A percentile compares a stretch with the other conserved stretches of the same genome.
Conservation (phyloP, 37 sponge, comb jelly and placozoan genomes). For the Hormiphora californensis region DNA sequence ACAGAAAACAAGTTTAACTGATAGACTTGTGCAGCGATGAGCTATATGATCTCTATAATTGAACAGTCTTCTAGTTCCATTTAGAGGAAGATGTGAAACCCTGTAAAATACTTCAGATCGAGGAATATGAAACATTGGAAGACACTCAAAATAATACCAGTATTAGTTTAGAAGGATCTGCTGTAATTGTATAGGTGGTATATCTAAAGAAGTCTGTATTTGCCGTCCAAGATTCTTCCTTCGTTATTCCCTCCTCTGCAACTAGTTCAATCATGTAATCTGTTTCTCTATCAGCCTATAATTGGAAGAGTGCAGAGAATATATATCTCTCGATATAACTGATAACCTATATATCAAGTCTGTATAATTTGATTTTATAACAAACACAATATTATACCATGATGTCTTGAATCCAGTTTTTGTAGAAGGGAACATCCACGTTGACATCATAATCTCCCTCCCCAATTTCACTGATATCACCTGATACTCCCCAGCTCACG, state of each 20-base stretch:
- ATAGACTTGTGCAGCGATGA: no score
- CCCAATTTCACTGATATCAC: background rate
- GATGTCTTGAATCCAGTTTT: background rate
- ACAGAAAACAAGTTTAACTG: no score
- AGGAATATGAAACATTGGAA: no score
- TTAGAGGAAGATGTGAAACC: no score
- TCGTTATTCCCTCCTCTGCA: background rate
- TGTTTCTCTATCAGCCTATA: background rate
- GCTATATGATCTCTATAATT: no score
- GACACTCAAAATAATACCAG: no score
- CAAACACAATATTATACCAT: background rate
- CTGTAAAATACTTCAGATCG: no score
- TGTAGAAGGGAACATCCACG: constrained; percentile 34
- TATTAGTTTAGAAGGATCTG: no score
- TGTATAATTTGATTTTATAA: background rate
- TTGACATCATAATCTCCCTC: constrained; percentile 6
- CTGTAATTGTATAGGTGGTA: no score
- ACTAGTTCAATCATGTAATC: no score
- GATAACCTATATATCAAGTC: background rate
- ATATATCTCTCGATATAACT: background rate
- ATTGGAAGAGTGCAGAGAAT: background rate
- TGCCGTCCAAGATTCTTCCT: background rate
- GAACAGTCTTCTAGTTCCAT: no score
- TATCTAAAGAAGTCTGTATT: no score
- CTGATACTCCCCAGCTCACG: constrained; percentile 49